A percentile compares a stretch with the other conserved stretches of the same genome.
Conservation (phyloP, 1,140 invertebrate species). For the Dryas iulia region DNA sequence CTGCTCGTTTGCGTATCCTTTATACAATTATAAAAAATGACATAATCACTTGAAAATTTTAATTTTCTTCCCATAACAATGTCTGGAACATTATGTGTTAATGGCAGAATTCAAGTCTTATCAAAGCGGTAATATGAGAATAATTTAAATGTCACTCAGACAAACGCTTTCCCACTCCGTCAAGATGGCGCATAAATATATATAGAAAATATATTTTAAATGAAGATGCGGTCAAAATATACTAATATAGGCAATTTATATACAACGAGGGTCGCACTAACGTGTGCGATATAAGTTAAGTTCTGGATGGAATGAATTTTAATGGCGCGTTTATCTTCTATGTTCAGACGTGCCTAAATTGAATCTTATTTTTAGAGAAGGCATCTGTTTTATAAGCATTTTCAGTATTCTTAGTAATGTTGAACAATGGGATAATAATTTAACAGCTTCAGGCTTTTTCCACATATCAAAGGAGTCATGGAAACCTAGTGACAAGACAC, state of each 20-base stretch:
- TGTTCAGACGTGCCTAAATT: neutral
- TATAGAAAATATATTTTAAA: neutral
- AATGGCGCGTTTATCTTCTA: conserved; percentile 1
- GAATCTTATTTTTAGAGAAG: neutral
- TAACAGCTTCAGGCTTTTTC: no score
- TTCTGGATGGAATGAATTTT: conserved; percentile 20
- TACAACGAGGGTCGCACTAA: conserved; percentile 7
- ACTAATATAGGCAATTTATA: conserved; percentile 13
- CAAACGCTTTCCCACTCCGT: no score
- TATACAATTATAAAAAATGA: no score
- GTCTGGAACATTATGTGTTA: neutral
- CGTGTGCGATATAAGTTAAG: conserved; percentile 12
- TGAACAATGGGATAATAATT: no score
- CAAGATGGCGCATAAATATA: no score
- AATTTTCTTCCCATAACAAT: no score
- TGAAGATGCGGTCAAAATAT: neutral
- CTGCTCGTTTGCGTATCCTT: no score
- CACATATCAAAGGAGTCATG: no score
- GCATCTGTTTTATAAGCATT: neutral
- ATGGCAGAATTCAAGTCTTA: neutral
- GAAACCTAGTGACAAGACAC: no score
- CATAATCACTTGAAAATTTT: no score
- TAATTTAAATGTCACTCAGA: neutral
- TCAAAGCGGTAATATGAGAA: neutral
- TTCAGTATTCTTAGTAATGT: no score